Evolutionary conservation across 2,113 vertebrate genomes (phyloP).

Genomic region (Illadopsis cleaveri): DNA sequence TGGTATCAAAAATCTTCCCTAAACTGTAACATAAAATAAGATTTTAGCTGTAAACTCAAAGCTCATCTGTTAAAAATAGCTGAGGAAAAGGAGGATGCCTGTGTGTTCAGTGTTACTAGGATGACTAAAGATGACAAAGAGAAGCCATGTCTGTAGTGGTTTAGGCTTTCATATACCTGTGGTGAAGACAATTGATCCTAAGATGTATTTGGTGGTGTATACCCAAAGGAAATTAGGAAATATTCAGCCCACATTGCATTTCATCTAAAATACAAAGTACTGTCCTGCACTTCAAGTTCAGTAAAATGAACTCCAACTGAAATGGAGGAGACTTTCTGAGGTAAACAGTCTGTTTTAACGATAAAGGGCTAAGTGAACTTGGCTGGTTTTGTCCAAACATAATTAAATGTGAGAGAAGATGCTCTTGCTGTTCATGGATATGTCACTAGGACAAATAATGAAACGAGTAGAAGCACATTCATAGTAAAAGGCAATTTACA

Average conservation of each 20-base stretch:
- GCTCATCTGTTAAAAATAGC: conserved; percentile 15
- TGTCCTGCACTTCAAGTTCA: neutral
- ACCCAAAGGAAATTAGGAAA: neutral
- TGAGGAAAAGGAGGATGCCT: neutral
- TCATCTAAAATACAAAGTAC: neutral
- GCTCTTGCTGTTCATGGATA: neutral
- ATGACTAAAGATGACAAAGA: neutral
- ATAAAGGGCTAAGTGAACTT: neutral
- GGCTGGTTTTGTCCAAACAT: neutral
- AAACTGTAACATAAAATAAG: neutral
- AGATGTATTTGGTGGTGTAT: neutral
- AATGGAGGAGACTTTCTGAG: neutral
- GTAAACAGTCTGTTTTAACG: neutral
- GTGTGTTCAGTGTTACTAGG: neutral
- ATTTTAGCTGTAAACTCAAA: neutral
- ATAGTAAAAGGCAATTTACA: neutral
- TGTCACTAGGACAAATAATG: neutral
- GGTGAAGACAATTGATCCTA: neutral
- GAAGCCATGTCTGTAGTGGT: neutral
- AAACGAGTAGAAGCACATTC: neutral
- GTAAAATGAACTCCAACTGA: neutral
- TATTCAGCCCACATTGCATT: neutral
- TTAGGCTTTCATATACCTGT: neutral
- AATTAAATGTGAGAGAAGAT: neutral
- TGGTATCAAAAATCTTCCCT: neutral